A percentile compares a stretch with the other conserved stretches of the same genome.
These are phyloP conservation scores for Mormyrus proboscirostris DNA, from an alignment of 2,797 vertebrate species.

Conservation along the genomic window DNA sequence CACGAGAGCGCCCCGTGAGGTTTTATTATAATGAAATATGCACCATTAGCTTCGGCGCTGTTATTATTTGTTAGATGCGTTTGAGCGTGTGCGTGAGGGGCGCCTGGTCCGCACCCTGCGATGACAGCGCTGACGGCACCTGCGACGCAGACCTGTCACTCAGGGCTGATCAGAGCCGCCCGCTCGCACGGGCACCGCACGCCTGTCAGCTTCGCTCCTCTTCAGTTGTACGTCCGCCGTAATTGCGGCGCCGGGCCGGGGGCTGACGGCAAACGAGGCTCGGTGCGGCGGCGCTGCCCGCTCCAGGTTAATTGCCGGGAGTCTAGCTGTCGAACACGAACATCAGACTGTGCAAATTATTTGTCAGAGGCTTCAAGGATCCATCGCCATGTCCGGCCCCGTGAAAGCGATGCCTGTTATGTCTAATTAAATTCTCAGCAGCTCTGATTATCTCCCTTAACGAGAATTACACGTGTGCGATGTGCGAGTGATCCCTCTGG, in stretches of 20 bases:
- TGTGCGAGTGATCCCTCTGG: background rate
- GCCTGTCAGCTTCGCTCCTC: conserved; percentile 76
- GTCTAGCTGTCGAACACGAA: conserved; percentile 16
- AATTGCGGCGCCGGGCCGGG: conserved; percentile 61
- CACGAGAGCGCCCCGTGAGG: background rate
- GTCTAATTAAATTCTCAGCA: conserved; percentile 26
- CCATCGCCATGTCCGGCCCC: background rate
- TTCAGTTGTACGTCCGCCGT: conserved; percentile 66
- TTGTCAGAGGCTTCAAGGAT: conserved; percentile 15
- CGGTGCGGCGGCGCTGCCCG: background rate
- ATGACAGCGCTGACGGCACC: conserved; percentile 67
- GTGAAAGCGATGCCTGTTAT: conserved; percentile 8
- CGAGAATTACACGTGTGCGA: conserved; percentile 7
- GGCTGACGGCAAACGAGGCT: conserved; percentile 62
- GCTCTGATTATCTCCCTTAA: conserved; percentile 17
- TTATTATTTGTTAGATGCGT: conserved; percentile 63
- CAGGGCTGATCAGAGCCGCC: conserved; percentile 69
- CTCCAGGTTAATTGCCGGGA: conserved; percentile 12
- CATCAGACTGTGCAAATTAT: conserved; percentile 17
- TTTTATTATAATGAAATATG: background rate
- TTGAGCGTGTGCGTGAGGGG: conserved; percentile 38
- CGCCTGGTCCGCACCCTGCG: conserved; percentile 59
- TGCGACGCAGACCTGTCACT: conserved; percentile 65
- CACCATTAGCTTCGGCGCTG: background rate
- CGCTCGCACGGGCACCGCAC: conserved; percentile 54